Evolutionary conservation across 2,113 vertebrate species (phyloP).

Genomic region (Saguinus imperator): DNA sequence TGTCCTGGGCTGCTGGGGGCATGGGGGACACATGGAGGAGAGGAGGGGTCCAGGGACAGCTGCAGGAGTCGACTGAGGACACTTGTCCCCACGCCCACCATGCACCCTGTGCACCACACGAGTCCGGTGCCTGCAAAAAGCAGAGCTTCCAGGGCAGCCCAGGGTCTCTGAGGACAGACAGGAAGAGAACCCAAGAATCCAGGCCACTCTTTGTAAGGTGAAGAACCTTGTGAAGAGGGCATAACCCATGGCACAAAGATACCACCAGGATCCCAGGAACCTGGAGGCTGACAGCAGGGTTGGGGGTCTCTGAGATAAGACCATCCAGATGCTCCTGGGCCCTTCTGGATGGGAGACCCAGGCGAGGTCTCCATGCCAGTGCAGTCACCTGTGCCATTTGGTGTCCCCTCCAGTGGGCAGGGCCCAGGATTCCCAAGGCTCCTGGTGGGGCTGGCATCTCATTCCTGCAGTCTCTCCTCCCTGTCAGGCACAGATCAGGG

Average conservation of each 20-base stretch:
- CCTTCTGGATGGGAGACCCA: neutral
- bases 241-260: neutral
- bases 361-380: no score
- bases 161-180: neutral
- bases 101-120: neutral
- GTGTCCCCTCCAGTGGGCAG: no score
- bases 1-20: neutral
- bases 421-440: neutral
- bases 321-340: neutral
- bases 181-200: neutral
- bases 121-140: neutral
- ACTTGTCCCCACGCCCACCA: neutral
- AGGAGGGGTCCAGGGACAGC: neutral
- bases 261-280: neutral
- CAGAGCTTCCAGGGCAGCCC: no score
- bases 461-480: neutral
- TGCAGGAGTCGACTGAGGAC: neutral
- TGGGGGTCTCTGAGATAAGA: neutral
- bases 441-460: neutral
- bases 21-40: accelerated
- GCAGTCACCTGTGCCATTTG: neutral
- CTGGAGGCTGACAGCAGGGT: neutral
- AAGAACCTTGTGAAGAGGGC: neutral
- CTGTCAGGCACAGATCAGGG: neutral
- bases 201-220: neutral